Evolutionary conservation across 2,113 vertebrate species (phyloP), one percentile per base, ranked within the genome.

Genomic region (Scatophagus argus): DNA sequence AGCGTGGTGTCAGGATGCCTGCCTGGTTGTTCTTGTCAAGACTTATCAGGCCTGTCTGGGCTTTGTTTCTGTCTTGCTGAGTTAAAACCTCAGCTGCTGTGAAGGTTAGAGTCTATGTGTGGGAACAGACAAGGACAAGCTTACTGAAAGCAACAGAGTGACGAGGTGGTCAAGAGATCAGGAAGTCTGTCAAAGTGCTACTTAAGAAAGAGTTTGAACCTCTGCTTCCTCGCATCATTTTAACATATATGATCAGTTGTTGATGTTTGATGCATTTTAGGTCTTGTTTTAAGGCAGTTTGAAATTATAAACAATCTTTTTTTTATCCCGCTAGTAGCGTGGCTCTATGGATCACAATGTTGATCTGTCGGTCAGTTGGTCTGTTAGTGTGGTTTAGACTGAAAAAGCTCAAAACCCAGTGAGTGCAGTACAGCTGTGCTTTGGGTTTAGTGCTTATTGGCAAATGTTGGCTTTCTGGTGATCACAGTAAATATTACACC

Each of bases 21-120:
- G 64, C 67, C 71, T 72, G 67, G 38, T 72, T 84, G 75, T 77
- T 84, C 73, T 47, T 71, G 79, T 89, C 83, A 75, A 70, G 43
- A 31, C 63, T 83, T 85, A 83, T 85, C 80, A 46, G 59, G 16
- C 36, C 31, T 4, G 16, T 31, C 31, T 4, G 0, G 1, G 74
- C 70, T 83, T 81, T 87, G 81, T 84, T 86, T 86, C n/a, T 62
- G 66, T 29, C 70, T 70, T n/a, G 10, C 75, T 5, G 10, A 67
- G 81, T 65, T 52, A 68, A 80, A 82, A 32, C 49, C 63, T 61
- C 29, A 23, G 54, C 52, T 44, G 51, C 62, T 39, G 69, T 32
- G 23, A 25, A 60, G 47, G 39, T n/a, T 39, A 4, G 43, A 25
- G 60, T 17, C 0, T 23, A 25, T 75, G 69, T 75, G 76, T 73